Evolutionary conservation across 2,888 invertebrate genomes (phyloP).

Genomic region (Euphydryas editha): DNA sequence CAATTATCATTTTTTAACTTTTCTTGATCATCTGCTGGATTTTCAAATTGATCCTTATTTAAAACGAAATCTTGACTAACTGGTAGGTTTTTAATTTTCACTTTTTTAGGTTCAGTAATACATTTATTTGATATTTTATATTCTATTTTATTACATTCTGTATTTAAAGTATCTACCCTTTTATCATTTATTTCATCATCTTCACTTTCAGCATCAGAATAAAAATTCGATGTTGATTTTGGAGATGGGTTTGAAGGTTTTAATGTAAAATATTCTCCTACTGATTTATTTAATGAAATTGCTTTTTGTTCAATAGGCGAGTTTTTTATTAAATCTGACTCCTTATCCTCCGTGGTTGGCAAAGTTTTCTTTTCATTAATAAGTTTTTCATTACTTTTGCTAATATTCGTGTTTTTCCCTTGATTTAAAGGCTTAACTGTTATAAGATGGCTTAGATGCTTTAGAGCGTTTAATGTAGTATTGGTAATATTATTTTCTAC

Average conservation of each 20-base stretch:
- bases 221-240: conserved; percentile 23
- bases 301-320: conserved; percentile 27
- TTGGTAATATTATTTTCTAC: conserved; percentile 26
- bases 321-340: conserved; percentile 19
- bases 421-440: conserved; percentile 62
- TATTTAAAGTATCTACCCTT: conserved; percentile 29
- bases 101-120: conserved; percentile 22
- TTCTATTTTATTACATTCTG: conserved; percentile 26
- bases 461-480: conserved; percentile 56
- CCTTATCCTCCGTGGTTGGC: background rate
- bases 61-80: conserved; percentile 1
- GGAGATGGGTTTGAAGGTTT: conserved; percentile 50
- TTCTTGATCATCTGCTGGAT: conserved; percentile 13
- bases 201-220: conserved; percentile 37
- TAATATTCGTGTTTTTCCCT: conserved; percentile 27
- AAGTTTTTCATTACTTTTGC: conserved; percentile 32
- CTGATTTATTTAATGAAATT: conserved; percentile 49
- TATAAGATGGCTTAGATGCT: conserved; percentile 62
- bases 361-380: conserved; percentile 17
- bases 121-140: conserved; percentile 25
- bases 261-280: conserved; percentile 57
- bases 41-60: conserved; percentile 12
- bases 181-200: conserved; percentile 35
- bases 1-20: conserved; percentile 34
- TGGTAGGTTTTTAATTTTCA: conserved; percentile 24